Evolutionary conservation across 2,113 vertebrate genomes (phyloP).

Genomic region (cat (Felis catus)): F.catus_Fca126_mat1.0 CM031418.1:64063001-64063500

Average conservation of each 20-base stretch:
- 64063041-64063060: background rate
- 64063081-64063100: background rate
- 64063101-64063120: background rate
- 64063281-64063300: background rate
- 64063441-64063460: too few relatives aligned
- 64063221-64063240: background rate
- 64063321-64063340: background rate
- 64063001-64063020: background rate
- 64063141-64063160: background rate
- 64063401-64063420: too few relatives aligned
- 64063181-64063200: background rate
- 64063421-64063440: too few relatives aligned
- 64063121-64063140: background rate
- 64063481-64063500: too few relatives aligned
- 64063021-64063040: background rate
- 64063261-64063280: background rate
- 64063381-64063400: too few relatives aligned
- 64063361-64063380: too few relatives aligned
- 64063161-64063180: background rate
- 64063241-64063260: background rate
- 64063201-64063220: background rate
- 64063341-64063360: background rate
- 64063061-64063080: background rate
- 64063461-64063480: too few relatives aligned
- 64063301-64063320: background rate